Evolutionary conservation across 2,888 invertebrate species (phyloP).

Genomic region (Mimas tiliae): DNA sequence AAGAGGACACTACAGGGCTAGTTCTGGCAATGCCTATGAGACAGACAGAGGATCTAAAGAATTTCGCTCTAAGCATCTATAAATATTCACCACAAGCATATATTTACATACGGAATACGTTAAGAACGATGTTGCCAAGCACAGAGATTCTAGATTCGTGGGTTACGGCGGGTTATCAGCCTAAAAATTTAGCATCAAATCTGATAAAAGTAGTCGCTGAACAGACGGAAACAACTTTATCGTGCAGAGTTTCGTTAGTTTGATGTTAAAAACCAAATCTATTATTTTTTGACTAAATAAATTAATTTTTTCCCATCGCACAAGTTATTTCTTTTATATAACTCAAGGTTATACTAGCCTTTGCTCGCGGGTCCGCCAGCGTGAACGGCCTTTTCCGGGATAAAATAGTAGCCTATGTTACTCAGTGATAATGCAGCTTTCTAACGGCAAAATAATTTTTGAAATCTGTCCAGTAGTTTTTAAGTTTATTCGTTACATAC

Average conservation of each 20-base stretch:
- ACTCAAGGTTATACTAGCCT: no score
- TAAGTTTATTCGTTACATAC: no score
- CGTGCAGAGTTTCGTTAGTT: constrained; percentile 70
- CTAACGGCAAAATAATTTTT: no score
- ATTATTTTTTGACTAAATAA: constrained; percentile 9
- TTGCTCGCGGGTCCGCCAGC: no score
- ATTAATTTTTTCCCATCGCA: constrained; percentile 14
- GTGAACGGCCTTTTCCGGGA: no score
- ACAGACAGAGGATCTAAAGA: constrained; percentile 77
- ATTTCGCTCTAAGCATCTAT: constrained; percentile 75
- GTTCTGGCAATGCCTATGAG: constrained; percentile 76
- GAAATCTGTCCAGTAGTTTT: no score
- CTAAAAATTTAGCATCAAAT: constrained; percentile 63
- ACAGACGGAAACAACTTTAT: constrained; percentile 69
- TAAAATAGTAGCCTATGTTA: no score
- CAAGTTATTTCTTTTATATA: not conserved
- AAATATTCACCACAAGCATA: constrained; percentile 80
- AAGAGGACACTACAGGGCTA: constrained; percentile 72
- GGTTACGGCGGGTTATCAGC: constrained; percentile 67
- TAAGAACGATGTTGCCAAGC: constrained; percentile 75
- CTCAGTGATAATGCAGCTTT: no score
- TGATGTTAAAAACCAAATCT: constrained; percentile 32
- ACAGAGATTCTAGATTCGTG: constrained; percentile 74
- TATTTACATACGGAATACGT: constrained; percentile 73
- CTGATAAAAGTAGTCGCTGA: constrained; percentile 71